Percentiles rank a stretch among this genome's conserved stretches.
phyloP scores from a whole-genome alignment of 1,140 invertebrate genomes.

The Penaeus vannamei region DNA sequence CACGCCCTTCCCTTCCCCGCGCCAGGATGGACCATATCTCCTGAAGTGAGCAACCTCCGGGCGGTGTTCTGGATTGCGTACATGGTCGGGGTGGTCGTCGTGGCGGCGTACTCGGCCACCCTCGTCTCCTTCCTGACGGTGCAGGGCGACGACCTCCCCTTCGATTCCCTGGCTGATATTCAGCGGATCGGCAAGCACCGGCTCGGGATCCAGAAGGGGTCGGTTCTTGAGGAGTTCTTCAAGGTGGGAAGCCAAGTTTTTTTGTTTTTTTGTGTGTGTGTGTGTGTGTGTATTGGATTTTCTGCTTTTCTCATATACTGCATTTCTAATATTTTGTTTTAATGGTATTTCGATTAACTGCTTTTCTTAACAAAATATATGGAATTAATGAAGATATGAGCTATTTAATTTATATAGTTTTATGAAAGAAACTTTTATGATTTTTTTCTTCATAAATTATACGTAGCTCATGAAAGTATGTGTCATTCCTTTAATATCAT shows the following conservation, averaged over 20 bases:
- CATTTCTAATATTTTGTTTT: no score
- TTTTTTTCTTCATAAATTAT: no score
- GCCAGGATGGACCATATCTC: conserved; percentile 56
- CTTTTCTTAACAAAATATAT: no score
- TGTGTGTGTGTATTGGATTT: no score
- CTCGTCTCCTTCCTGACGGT: conserved; percentile 67
- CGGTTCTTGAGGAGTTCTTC: conserved; percentile 59
- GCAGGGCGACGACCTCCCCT: conserved; percentile 37
- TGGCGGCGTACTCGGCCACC: conserved; percentile 65
- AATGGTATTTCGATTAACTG: no score
- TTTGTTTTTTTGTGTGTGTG: background rate
- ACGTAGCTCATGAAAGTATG: no score
- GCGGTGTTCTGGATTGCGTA: conserved; percentile 60
- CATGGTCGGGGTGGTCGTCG: conserved; percentile 55
- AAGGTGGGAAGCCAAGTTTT: conserved; percentile 19
- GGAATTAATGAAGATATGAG: no score
- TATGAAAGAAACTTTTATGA: no score
- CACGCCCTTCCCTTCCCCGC: background rate
- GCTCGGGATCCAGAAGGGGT: conserved; percentile 63
- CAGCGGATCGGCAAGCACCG: conserved; percentile 44
- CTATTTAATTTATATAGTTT: no score
- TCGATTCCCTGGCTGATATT: conserved; percentile 61
- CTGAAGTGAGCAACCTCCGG: conserved; percentile 29
- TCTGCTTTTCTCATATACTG: no score
- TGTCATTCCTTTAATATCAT: no score